Base-by-base conservation (phyloP, 2,888 invertebrate genomes). In the Agriotes lineatus region DNA sequence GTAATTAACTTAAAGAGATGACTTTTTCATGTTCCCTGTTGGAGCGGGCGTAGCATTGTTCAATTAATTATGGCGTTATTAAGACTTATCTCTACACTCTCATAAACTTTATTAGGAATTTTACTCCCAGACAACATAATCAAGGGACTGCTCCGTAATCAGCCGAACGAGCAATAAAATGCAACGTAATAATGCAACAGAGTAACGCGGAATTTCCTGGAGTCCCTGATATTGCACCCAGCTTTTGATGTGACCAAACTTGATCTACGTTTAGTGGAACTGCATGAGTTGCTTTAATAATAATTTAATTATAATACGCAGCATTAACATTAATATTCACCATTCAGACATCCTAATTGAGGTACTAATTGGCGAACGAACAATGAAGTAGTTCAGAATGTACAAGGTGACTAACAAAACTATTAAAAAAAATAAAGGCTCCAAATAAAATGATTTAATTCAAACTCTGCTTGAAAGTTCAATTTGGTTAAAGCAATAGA, bases 141-240 rank as follows among this genome's bases (percentile, higher is more conserved):
- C 44, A 56, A 37, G 37, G 12, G 60, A 30, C 16, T n/a, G 20
- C 45, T 56, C 45, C 35, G 56, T 56, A 45, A 63, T 63, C 56
- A 63, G 56, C 56, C 35, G 45, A 54, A 63, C 22, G 63, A 56
- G 56, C 16, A 56, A 56, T 63, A 63, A 63, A 63, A 45, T 63
- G 54, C 63, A 63, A 45, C 18, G 52, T 54, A 62, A 62, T 62
- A 62, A 62, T 62, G 62, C 62, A 62, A 62, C 62, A 62, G 62
- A 42, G 62, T 62, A 62, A 62, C 52, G 42, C 35, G 33, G 35
- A 19, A 16, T 22, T 42, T 12, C n/a, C n/a, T 12, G 22, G 22
- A n/a, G 10, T 58, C n/a, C 25, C 25, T 7, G 25, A 25, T 25
- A 25, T 25, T 25, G 25, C 25, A 5, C 7, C 4, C 25, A 25